Conservation (phyloP, 2,113 vertebrate species). For the Dendropsophus ebraccatus region DNA sequence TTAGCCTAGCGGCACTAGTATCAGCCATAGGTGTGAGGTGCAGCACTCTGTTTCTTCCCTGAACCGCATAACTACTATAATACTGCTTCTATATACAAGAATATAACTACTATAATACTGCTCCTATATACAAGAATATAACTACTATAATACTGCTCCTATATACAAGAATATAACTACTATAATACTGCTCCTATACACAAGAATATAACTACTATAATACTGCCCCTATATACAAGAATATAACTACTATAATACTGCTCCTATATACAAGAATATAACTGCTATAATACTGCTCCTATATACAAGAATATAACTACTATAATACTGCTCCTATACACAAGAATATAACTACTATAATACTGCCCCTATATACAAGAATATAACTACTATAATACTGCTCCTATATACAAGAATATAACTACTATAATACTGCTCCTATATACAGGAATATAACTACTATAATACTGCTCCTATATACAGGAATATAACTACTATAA, state of each 20-base stretch:
- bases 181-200: too few species aligned
- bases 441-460: background rate
- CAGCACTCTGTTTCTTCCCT: too few species aligned
- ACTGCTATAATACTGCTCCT: background rate
- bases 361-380: background rate
- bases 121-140: too few species aligned
- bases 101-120: background rate
- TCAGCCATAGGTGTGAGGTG: too few species aligned
- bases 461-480: background rate
- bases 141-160: too few species aligned
- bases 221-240: too few species aligned
- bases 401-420: background rate
- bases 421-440: background rate
- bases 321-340: background rate
- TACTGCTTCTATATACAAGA: background rate
- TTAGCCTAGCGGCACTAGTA: too few species aligned
- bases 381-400: background rate
- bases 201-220: too few species aligned
- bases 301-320: conserved; percentile 1
- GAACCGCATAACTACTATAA: background rate
- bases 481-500: too few species aligned
- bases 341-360: conserved; percentile 19
- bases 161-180: too few species aligned
- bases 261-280: too few species aligned
- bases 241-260: too few species aligned